Evolutionary conservation across 2,797 vertebrate genomes (phyloP), one percentile per base, ranked within the genome.

Genomic region (Halcyon smyrnensis): DNA sequence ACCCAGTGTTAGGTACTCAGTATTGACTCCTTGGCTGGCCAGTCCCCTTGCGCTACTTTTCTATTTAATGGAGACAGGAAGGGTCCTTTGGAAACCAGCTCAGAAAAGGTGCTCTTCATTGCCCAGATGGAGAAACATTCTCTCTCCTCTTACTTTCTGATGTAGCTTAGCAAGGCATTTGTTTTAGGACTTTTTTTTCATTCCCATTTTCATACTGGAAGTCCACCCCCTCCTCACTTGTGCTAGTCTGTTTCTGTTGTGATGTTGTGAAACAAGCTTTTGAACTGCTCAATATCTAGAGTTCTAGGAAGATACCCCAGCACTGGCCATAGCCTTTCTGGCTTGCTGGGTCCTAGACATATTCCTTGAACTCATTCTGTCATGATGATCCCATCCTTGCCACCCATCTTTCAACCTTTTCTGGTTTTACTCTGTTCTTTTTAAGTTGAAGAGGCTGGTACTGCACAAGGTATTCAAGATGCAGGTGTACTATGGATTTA

Each of bases 401-500:
- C 19, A 77, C 5, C 19, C 36, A 16, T 28, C 59, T 87, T 87
- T 56, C 62, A 64, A 7, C 6, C 6, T 74, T 25, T 87, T 63
- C 60, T 82, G 32, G 36, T 36, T 89, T 91, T 15, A 46, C 57
- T 41, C 63, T 69, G 15, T 50, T 94, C 41, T 50, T 73, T 83
- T 60, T 53, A 59, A 85, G 69, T 21, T 37, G 53, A 74, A 60
- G 34, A 82, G 54, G 48, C 51, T 85, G 84, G 36, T 59, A 50
- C 45, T 67, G 46, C 60, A 71, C 14, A 46, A 37, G 84, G 43
- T 32, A 69, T 86, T 87, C 28, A 62, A 68, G 70, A 46, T 59
- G 59, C 77, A 90, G 88, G 62, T 39, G 56, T 71, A 12, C 73
- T 75, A 51, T 34, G 50, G 74, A 90, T 88, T 95, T 94, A 86